Conservation (phyloP, 2,888 invertebrate species). For the Mesochorus sp. region DNA sequence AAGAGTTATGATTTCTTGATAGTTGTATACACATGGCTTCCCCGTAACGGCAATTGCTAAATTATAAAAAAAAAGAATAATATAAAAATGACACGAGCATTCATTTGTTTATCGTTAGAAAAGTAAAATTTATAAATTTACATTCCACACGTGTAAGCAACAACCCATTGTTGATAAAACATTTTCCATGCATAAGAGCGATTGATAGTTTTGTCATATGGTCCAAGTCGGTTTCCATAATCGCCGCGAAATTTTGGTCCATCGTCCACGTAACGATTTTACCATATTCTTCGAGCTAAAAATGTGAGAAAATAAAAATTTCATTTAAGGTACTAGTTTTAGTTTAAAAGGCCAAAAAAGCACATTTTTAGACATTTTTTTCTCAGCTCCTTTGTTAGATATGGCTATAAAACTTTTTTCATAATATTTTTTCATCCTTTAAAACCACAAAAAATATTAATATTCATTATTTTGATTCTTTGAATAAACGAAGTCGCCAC, state of each 20-base stretch:
- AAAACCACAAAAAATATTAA: neutral
- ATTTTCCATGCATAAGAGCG: constrained; percentile 88
- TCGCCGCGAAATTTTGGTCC: constrained; percentile 88
- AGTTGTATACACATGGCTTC: constrained; percentile 83
- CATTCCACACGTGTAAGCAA: constrained; percentile 90
- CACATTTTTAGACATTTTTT: too few relatives aligned
- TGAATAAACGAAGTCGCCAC: neutral
- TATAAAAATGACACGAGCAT: too few relatives aligned
- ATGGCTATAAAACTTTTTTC: neutral
- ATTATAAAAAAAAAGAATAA: constrained; percentile 64
- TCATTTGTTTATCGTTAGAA: neutral
- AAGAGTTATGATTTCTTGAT: constrained; percentile 81
- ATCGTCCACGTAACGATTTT: constrained; percentile 91
- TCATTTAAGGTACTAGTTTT: too few relatives aligned
- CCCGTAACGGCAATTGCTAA: constrained; percentile 86
- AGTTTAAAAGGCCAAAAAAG: too few relatives aligned
- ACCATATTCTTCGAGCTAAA: constrained; percentile 90
- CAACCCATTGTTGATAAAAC: constrained; percentile 90
- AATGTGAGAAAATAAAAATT: neutral
- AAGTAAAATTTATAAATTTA: too few relatives aligned
- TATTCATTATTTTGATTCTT: neutral
- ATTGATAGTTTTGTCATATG: constrained; percentile 89
- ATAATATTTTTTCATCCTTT: neutral
- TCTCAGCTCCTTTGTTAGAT: too few relatives aligned
- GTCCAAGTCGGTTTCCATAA: constrained; percentile 90